A percentile compares a stretch with the other conserved stretches of the same genome.
phyloP scores from a whole-genome alignment of 2,797 vertebrate genomes.

The Sebastes paucispinis region DNA sequence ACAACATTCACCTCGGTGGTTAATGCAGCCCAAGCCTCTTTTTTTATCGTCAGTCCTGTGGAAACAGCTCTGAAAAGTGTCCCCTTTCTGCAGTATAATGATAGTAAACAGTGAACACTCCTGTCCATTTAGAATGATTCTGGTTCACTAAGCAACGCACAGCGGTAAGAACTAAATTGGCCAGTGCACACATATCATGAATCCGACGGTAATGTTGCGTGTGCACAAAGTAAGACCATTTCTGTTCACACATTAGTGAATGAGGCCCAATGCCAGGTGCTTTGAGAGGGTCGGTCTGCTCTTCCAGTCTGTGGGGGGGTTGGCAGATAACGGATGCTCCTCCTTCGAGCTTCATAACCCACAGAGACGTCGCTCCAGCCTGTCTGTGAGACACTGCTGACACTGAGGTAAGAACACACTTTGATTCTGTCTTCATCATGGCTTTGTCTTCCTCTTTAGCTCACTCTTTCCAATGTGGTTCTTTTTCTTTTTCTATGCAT shows the following conservation, averaged over 20 bases:
- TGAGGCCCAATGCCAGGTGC: background rate
- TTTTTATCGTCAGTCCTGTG: no score
- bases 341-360: slow-evolving; percentile 69
- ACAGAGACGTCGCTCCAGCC: background rate
- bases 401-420: slow-evolving; percentile 51
- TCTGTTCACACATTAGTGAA: background rate
- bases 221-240: background rate
- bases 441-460: background rate
- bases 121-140: no score
- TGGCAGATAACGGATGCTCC: slow-evolving; percentile 45
- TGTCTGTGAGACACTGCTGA: slow-evolving; percentile 16
- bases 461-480: background rate
- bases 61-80: no score
- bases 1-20: no score
- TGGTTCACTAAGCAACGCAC: no score
- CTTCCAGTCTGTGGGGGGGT: background rate
- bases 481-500: background rate
- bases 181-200: no score
- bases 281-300: background rate
- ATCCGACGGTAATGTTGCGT: no score
- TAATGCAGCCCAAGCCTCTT: no score
- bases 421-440: background rate
- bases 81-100: no score
- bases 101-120: no score
- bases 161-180: no score